These are phyloP conservation scores for Nasalis larvatus DNA, from an alignment of 2,113 vertebrate genomes.

Conservation along the genomic window DNA sequence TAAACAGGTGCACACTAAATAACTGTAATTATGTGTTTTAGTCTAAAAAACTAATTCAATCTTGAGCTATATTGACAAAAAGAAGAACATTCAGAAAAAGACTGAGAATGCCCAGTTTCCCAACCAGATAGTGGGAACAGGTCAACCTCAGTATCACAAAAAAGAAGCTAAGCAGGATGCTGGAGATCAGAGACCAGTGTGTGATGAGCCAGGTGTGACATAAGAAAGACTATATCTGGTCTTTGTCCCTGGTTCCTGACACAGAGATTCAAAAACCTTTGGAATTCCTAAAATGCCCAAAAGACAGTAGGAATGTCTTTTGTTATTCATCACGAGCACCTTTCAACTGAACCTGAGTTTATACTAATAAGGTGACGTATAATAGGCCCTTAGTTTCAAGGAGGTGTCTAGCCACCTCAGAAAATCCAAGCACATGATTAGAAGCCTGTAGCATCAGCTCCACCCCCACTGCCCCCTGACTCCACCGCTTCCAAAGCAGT, in stretches of 20 bases:
- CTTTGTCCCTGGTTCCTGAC: not conserved
- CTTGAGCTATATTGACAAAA: slow-evolving; percentile 24
- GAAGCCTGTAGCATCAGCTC: not conserved
- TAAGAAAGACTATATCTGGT: not conserved
- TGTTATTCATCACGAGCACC: not conserved
- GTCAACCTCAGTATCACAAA: not conserved
- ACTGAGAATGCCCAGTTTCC: not conserved
- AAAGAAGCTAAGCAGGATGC: not conserved
- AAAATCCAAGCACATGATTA: not conserved
- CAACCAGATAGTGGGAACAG: not conserved
- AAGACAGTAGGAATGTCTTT: not conserved
- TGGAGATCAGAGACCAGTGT: accelerated
- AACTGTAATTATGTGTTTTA: slow-evolving; percentile 18
- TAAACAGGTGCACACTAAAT: slow-evolving; percentile 46
- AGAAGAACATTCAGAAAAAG: not conserved
- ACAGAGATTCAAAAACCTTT: not conserved
- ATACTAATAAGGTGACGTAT: not conserved
- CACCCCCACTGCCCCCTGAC: too few relatives aligned
- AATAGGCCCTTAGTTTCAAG: not conserved
- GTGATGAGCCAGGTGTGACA: not conserved
- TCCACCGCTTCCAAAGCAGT: too few relatives aligned
- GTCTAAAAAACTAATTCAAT: not conserved
- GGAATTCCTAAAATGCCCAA: not conserved
- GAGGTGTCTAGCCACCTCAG: not conserved
- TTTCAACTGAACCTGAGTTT: not conserved